phyloP scores from a whole-genome alignment of 2,888 invertebrate species.

The Caenorhabditis parvicauda region DNA sequence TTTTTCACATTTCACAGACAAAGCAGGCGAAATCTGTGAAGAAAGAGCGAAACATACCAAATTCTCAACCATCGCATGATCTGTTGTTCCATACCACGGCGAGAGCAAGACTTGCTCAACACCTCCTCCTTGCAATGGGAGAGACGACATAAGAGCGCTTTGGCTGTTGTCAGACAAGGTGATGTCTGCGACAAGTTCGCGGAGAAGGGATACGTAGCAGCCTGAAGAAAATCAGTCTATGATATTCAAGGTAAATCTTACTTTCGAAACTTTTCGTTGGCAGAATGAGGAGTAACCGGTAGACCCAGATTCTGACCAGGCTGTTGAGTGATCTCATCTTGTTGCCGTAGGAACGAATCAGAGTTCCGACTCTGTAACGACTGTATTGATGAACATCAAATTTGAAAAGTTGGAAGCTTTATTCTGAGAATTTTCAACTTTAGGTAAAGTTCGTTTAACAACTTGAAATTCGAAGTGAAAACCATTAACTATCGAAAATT shows the following conservation, averaged over 20 bases:
- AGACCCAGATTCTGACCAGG: slow-evolving; percentile 80
- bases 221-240: slow-evolving; percentile 60
- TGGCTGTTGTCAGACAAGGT: slow-evolving; percentile 89
- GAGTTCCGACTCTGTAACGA: slow-evolving; percentile 74
- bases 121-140: slow-evolving; percentile 77
- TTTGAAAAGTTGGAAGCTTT: neutral
- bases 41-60: slow-evolving; percentile 5
- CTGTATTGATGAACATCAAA: neutral
- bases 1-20: no score
- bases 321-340: slow-evolving; percentile 62
- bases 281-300: slow-evolving; percentile 73
- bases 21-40: no score
- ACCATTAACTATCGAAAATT: no score
- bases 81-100: slow-evolving; percentile 32
- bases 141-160: slow-evolving; percentile 80
- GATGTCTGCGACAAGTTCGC: slow-evolving; percentile 88
- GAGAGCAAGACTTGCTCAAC: slow-evolving; percentile 35
- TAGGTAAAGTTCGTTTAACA: no score
- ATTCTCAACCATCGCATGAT: slow-evolving; percentile 40
- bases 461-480: no score
- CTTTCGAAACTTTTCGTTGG: slow-evolving; percentile 37
- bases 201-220: slow-evolving; percentile 78
- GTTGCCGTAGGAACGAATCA: slow-evolving; percentile 84
- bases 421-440: neutral
- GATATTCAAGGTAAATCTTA: slow-evolving; percentile 6